phyloP scores from a whole-genome alignment of 2,797 vertebrate species.

The Holocentrus rufus region DNA sequence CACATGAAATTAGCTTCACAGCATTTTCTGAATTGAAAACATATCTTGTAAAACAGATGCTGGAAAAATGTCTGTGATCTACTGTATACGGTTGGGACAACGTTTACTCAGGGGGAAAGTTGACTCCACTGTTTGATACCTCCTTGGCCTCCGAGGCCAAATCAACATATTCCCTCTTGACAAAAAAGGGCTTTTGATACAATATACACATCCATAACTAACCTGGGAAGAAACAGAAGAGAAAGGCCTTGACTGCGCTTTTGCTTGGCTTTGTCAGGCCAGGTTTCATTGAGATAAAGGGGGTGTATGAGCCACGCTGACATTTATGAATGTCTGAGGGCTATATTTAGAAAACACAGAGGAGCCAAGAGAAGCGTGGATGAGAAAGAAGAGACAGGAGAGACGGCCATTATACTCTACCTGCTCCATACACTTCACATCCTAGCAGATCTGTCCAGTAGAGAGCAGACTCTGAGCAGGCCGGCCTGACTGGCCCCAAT shows the following conservation, averaged over 20 bases:
- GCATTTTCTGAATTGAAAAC: constrained; percentile 34
- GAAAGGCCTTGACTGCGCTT: constrained; percentile 8
- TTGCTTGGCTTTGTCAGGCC: constrained; percentile 27
- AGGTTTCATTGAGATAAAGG: constrained; percentile 24
- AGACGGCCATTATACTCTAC: constrained; percentile 19
- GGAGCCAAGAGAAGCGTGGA: constrained; percentile 20
- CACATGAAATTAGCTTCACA: constrained; percentile 48
- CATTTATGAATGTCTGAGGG: constrained; percentile 47
- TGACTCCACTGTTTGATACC: constrained; percentile 40
- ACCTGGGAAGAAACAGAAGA: constrained; percentile 9
- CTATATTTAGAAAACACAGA: constrained; percentile 51
- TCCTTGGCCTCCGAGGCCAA: constrained; percentile 27
- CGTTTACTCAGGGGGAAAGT: constrained; percentile 43
- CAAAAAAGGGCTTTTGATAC: constrained; percentile 18
- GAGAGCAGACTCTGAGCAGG: constrained; percentile 69
- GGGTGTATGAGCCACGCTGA: constrained; percentile 27
- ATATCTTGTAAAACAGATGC: constrained; percentile 40
- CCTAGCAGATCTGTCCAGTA: constrained; percentile 65
- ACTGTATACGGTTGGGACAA: constrained; percentile 27
- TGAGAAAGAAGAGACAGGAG: constrained; percentile 3
- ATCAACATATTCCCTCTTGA: constrained; percentile 17
- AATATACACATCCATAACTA: constrained; percentile 17
- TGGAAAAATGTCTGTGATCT: constrained; percentile 31
- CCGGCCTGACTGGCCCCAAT: constrained; percentile 11
- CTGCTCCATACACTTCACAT: constrained; percentile 31